A percentile compares a stretch with the other conserved stretches of the same genome.
phyloP scores from a whole-genome alignment of 2,888 invertebrate genomes.

The Pterobdella sp. region DNA sequence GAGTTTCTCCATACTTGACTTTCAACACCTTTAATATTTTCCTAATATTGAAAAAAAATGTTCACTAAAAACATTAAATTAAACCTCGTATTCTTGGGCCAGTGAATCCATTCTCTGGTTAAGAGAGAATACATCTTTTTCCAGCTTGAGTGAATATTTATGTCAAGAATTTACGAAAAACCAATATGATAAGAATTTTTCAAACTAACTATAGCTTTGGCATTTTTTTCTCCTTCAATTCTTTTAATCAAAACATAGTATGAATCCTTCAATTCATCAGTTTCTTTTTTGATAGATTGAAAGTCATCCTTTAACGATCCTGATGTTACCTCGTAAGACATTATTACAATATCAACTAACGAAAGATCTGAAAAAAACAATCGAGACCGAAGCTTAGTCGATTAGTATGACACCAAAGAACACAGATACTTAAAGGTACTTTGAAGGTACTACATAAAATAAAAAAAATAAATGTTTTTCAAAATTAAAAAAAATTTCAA shows the following conservation, averaged over 20 bases:
- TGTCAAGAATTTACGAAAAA: neutral
- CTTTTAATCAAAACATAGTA: conserved; percentile 21
- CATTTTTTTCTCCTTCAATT: conserved; percentile 25
- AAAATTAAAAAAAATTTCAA: neutral
- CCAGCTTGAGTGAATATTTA: neutral
- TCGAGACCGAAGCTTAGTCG: neutral
- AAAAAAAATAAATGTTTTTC: neutral
- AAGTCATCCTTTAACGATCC: conserved; percentile 26
- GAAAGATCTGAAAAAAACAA: neutral
- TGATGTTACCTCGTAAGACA: neutral
- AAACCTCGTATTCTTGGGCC: conserved; percentile 23
- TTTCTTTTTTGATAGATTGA: conserved; percentile 26
- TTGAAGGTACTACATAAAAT: neutral
- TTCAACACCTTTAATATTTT: conserved; percentile 13
- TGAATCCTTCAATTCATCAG: conserved; percentile 26
- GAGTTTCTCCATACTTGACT: conserved; percentile 19
- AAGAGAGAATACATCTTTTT: conserved; percentile 13
- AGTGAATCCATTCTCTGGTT: conserved; percentile 13
- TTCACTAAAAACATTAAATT: no score
- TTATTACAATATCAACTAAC: no score
- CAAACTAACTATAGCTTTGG: conserved; percentile 13
- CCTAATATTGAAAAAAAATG: no score
- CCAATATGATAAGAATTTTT: neutral
- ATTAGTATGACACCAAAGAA: neutral
- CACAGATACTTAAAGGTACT: neutral